phyloP scores from a whole-genome alignment of 2,888 invertebrate genomes.

The Tipula vernalis region DNA sequence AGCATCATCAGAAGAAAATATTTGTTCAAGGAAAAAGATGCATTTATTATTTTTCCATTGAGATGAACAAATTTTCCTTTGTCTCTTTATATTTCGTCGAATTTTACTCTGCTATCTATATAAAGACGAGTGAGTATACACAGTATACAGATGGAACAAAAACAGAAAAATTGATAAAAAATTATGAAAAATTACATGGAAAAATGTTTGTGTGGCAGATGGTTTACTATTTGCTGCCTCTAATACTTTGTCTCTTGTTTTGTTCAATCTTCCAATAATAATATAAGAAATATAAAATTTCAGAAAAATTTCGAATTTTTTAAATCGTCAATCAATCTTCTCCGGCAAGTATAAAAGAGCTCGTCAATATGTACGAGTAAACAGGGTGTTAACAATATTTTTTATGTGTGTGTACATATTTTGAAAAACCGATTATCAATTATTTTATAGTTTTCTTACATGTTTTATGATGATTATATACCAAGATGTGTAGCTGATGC shows the following conservation, averaged over 20 bases:
- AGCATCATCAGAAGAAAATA: neutral
- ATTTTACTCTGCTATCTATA: neutral
- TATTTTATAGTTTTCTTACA: neutral
- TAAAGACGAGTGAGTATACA: neutral
- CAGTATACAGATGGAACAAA: neutral
- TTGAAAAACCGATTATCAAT: neutral
- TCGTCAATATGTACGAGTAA: neutral
- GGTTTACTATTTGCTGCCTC: neutral
- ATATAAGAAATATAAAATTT: neutral
- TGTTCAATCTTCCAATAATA: neutral
- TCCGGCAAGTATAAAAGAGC: neutral
- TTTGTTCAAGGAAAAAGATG: neutral
- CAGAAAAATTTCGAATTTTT: neutral
- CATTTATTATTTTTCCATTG: neutral
- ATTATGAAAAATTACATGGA: neutral
- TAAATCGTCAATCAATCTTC: neutral
- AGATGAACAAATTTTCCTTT: neutral
- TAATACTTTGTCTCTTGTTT: neutral
- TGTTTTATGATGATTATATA: neutral
- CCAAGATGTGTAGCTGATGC: neutral
- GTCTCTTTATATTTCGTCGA: neutral
- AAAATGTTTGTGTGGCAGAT: neutral
- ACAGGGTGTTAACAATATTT: neutral
- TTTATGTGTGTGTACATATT: neutral
- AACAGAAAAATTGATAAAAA: neutral